Base-by-base conservation (phyloP, 1,140 invertebrate genomes). In the Gryllus bimaculatus region DNA sequence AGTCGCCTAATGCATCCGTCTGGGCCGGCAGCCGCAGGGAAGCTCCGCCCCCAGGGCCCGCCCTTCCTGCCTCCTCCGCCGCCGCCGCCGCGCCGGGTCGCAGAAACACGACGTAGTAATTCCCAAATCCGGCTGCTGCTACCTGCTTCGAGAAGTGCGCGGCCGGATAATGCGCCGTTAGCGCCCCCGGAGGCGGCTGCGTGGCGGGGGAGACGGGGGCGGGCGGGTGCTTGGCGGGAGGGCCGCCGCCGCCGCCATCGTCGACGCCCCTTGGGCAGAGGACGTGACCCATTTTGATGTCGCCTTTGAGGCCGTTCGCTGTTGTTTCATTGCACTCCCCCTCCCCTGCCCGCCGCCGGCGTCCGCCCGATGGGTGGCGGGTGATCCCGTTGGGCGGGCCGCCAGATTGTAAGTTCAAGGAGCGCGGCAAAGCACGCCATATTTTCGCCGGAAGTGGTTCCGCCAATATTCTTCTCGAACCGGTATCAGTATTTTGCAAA, bases 41-140 rank as follows among this genome's bases (percentile, higher is more conserved):
- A 66, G 54, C 54, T 66, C 54, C 54, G 3, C 54, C 54, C 54
- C 18, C 54, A 54, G 54, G 54, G 18, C 54, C 54, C 0, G 0
- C 54, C 54, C 10, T 7, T 7, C 2, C 18, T 0, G 18, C 54
- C 54, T 2, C 54, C 54, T 0, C 54, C 10, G 54, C 54, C 54
- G 54, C 54, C 10, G 18, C 54, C 54, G 0, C 18, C 54, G 54
- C 18, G 54, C 18, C 54, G 54, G 54, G 26, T 10, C 10, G 54
- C 54, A 66, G 54, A 66, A 66, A 66, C 54, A 66, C 54, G 54
- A 66, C 54, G 54, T 66, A n/a, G 54, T 66, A 66, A 66, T 66
- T 66, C 54, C n/a, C 54, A 66, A 18, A 66, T 66, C 54, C 54
- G 54, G 54, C 18, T 18, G 10, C 54, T 7, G 54, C 54, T 66